These are phyloP conservation scores for Cephalopterus ornatus DNA, from an alignment of 2,113 vertebrate species.

Conservation along the genomic window DNA sequence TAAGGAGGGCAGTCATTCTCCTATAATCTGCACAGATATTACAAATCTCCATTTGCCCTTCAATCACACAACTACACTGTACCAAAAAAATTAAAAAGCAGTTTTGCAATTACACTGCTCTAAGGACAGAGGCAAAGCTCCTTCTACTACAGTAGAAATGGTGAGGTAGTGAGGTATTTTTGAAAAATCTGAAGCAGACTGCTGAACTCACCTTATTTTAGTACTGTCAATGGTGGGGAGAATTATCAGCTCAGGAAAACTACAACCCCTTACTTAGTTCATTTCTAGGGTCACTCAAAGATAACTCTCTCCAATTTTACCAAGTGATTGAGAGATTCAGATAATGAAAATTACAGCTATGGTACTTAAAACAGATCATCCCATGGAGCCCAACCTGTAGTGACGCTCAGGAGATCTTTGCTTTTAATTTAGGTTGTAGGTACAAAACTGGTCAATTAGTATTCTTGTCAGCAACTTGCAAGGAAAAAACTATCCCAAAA, in stretches of 20 bases:
- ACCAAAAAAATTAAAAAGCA: not conserved
- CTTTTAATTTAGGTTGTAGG: not conserved
- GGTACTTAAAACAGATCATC: not conserved
- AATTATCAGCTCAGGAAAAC: not conserved
- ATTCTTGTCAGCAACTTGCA: not conserved
- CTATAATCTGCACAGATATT: not conserved
- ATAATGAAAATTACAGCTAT: not conserved
- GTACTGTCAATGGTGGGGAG: not conserved
- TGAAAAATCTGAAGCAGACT: not conserved
- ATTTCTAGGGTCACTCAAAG: not conserved
- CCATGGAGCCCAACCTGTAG: not conserved
- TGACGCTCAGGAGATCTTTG: not conserved
- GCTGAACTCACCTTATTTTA: not conserved
- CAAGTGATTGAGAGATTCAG: not conserved
- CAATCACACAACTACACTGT: not conserved
- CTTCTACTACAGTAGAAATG: not conserved
- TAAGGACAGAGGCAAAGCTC: not conserved
- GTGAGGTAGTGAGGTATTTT: not conserved
- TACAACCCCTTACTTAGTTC: not conserved
- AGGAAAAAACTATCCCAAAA: not conserved
- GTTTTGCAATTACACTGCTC: not conserved
- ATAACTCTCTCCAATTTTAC: not conserved
- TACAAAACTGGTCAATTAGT: not conserved
- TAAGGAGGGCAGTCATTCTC: accelerated
- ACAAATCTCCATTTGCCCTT: not conserved